Evolutionary conservation across 2,797 vertebrate species (phyloP).

Genomic region (Leuciscus waleckii): DNA sequence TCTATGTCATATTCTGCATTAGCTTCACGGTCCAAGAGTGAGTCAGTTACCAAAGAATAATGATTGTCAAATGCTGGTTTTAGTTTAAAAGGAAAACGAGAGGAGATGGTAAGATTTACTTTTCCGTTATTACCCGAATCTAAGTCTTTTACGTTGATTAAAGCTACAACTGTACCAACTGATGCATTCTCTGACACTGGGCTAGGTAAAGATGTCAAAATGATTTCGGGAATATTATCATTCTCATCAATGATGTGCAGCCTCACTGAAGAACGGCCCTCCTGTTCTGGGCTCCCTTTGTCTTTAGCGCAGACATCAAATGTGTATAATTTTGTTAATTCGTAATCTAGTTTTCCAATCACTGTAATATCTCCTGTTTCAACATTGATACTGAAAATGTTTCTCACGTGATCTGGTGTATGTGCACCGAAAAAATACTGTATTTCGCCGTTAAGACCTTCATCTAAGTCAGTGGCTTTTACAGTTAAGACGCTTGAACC

Average conservation of each 20-base stretch:
- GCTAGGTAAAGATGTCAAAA: slow-evolving; percentile 72
- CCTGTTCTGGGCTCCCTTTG: slow-evolving; percentile 65
- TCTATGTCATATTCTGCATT: slow-evolving; percentile 46
- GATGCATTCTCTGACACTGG: slow-evolving; percentile 69
- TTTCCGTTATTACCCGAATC: slow-evolving; percentile 55
- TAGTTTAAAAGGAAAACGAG: slow-evolving; percentile 44
- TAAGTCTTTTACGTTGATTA: slow-evolving; percentile 48
- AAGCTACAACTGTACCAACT: slow-evolving; percentile 64
- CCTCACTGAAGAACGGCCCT: slow-evolving; percentile 73
- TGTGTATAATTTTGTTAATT: slow-evolving; percentile 63
- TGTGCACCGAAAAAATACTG: slow-evolving; percentile 70
- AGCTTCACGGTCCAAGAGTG: slow-evolving; percentile 50
- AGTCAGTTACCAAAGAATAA: slow-evolving; percentile 51
- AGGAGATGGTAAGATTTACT: slow-evolving; percentile 37
- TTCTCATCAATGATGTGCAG: slow-evolving; percentile 74
- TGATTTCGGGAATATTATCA: slow-evolving; percentile 73
- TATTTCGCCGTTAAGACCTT: slow-evolving; percentile 76
- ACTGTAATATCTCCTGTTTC: slow-evolving; percentile 69
- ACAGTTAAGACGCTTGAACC: slow-evolving; percentile 64
- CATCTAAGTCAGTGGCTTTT: slow-evolving; percentile 77
- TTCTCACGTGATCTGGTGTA: slow-evolving; percentile 66
- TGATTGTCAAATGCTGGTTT: slow-evolving; percentile 56
- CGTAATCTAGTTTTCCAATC: slow-evolving; percentile 70
- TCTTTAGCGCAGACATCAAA: slow-evolving; percentile 72
- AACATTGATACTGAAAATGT: slow-evolving; percentile 67